Conservation (phyloP, 1,140 invertebrate species). For the Nasonia vitripennis region DNA sequence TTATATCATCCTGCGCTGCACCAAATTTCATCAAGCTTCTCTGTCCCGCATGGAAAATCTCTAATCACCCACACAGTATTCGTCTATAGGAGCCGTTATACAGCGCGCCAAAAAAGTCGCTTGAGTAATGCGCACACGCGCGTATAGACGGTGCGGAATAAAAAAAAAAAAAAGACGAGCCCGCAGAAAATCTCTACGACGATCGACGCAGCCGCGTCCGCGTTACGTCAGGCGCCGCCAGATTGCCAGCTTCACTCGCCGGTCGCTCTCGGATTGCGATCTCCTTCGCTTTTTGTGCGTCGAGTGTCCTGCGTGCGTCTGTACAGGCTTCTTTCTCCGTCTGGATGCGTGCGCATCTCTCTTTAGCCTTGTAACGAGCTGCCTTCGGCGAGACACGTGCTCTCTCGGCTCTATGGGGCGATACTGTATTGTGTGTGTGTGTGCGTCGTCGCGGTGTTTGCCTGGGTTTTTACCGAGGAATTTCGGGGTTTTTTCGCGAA, state of each 20-base stretch:
- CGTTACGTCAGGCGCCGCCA: slow-evolving; percentile 11
- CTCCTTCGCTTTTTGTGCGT: neutral
- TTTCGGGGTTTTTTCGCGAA: neutral
- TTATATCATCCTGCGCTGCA: neutral
- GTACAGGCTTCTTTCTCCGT: neutral
- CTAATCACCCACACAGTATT: neutral
- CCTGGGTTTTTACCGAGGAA: neutral
- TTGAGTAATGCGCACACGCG: neutral
- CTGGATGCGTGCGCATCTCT: neutral
- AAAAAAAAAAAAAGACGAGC: neutral
- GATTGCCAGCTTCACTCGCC: slow-evolving; percentile 19
- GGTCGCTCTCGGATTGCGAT: neutral
- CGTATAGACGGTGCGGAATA: neutral
- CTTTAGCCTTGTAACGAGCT: neutral
- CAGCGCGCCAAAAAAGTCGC: too few species aligned
- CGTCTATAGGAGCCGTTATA: too few species aligned
- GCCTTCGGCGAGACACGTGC: neutral
- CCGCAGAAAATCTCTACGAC: neutral
- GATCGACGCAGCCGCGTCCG: neutral
- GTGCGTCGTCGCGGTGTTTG: too few species aligned
- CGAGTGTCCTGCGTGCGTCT: too few species aligned
- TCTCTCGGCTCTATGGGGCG: neutral
- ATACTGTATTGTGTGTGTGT: too few species aligned
- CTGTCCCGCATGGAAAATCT: neutral
- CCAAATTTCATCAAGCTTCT: neutral